A percentile compares a stretch with the other conserved stretches of the same genome.
Evolutionary conservation across 2,797 vertebrate species (phyloP).

Genomic region (Falco naumanni): DNA sequence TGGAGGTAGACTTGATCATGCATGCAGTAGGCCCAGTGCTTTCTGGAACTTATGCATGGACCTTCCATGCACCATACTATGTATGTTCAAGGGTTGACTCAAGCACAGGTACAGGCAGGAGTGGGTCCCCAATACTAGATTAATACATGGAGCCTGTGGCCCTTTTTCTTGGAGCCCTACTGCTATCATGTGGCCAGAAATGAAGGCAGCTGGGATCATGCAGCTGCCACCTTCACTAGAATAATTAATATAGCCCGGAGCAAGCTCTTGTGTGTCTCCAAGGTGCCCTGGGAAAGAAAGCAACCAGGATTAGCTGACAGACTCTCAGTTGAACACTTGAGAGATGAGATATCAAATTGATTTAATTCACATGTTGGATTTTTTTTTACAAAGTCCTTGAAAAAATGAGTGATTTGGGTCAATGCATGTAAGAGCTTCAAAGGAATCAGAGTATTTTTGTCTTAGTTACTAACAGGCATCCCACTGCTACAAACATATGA

Average conservation of each 20-base stretch:
- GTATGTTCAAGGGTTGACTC: neutral
- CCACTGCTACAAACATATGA: constrained; percentile 47
- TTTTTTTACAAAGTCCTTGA: constrained; percentile 32
- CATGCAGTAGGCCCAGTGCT: neutral
- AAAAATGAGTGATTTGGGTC: constrained; percentile 48
- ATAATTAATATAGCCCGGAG: constrained; percentile 66
- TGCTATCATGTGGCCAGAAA: constrained; percentile 64
- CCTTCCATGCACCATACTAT: neutral
- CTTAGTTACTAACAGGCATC: constrained; percentile 35
- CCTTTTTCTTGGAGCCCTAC: constrained; percentile 60
- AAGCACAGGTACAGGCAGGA: neutral
- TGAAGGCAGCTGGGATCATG: constrained; percentile 55
- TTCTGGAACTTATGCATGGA: neutral
- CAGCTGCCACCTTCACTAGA: constrained; percentile 39
- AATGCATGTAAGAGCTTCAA: constrained; percentile 33
- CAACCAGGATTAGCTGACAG: constrained; percentile 40
- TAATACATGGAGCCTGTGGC: neutral
- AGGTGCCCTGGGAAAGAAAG: constrained; percentile 59
- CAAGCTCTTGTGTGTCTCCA: constrained; percentile 41
- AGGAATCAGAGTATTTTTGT: constrained; percentile 40
- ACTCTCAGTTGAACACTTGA: constrained; percentile 57
- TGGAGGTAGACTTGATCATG: neutral
- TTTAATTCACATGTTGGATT: constrained; percentile 53
- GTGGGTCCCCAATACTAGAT: neutral
- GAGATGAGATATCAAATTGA: constrained; percentile 61